A percentile compares a stretch with the other conserved stretches of the same genome.
These are phyloP conservation scores for Benitochromis conjunctus DNA, from an alignment of 2,113 vertebrate genomes.

Conservation along the genomic window DNA sequence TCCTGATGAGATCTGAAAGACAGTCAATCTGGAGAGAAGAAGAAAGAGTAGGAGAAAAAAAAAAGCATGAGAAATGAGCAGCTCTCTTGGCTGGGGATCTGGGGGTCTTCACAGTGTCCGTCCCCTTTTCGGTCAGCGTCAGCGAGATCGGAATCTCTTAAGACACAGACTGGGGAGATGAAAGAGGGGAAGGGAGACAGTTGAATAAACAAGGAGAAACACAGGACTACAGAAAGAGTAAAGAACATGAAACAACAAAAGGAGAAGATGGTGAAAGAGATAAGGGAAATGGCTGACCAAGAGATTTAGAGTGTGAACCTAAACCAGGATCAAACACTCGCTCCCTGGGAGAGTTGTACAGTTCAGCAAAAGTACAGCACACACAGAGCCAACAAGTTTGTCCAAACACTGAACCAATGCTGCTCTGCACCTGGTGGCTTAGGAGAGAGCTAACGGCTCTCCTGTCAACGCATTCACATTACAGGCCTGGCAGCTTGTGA, in stretches of 20 bases:
- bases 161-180: constrained; percentile 14
- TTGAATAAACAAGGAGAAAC: background rate
- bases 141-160: constrained; percentile 44
- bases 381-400: background rate
- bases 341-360: background rate
- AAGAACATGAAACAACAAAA: background rate
- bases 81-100: constrained; percentile 34
- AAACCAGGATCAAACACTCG: background rate
- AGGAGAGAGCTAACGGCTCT: constrained; percentile 5
- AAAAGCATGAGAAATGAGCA: constrained; percentile 42
- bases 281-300: background rate
- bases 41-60: background rate
- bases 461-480: constrained; percentile 68
- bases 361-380: background rate
- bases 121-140: constrained; percentile 23
- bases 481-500: constrained; percentile 46
- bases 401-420: constrained; percentile 25
- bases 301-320: background rate
- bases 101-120: constrained; percentile 20
- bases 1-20: constrained; percentile 22
- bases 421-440: constrained; percentile 55
- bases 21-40: constrained; percentile 10
- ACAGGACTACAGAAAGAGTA: background rate
- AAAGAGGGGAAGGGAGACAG: constrained; percentile 5
- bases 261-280: background rate